These are phyloP conservation scores for Monoplex corrugatus DNA, from an alignment of 2,888 invertebrate genomes.

Conservation along the genomic window DNA sequence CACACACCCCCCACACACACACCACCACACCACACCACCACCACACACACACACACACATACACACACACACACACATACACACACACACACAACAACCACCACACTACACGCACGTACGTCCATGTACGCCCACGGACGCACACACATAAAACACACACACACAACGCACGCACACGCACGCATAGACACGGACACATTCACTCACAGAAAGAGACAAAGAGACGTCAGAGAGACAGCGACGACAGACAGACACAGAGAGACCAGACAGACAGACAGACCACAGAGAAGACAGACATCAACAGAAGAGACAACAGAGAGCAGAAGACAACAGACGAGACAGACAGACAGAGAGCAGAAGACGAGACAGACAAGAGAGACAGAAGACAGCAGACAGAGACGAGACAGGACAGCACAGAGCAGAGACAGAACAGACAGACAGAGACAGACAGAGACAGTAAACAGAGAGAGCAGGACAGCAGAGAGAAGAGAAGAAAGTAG, in stretches of 20 bases:
- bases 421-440: background rate
- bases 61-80: background rate
- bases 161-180: background rate
- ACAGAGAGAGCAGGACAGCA: background rate
- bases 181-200: slow-evolving; percentile 21
- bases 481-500: background rate
- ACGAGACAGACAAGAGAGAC: background rate
- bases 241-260: background rate
- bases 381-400: background rate
- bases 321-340: background rate
- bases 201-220: slow-evolving; percentile 6
- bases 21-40: background rate
- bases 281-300: background rate
- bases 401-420: background rate
- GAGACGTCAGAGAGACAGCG: background rate
- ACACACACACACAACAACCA: slow-evolving; percentile 19
- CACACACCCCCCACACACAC: background rate
- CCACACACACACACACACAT: background rate
- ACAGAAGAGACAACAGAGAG: background rate
- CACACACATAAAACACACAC: background rate
- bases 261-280: background rate
- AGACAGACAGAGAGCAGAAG: background rate
- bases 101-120: background rate
- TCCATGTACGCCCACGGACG: background rate
- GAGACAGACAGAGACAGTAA: background rate